These are phyloP conservation scores for Tympanoctomys barrerae DNA, from an alignment of 2,797 vertebrate species.

Conservation along the genomic window DNA sequence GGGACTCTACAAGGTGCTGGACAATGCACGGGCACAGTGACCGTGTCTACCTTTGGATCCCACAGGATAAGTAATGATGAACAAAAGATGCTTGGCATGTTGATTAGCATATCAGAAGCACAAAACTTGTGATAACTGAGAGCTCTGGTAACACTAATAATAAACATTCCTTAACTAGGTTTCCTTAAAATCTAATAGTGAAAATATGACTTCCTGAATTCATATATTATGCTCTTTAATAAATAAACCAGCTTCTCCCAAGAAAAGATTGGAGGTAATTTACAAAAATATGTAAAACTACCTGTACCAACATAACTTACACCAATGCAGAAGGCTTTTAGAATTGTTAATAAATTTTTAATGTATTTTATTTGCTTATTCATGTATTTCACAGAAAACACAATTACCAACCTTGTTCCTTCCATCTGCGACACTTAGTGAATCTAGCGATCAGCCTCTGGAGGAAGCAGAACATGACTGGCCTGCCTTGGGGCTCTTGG, in stretches of 20 bases:
- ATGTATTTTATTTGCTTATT: slow-evolving; percentile 33
- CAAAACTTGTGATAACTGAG: not conserved
- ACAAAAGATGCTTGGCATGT: not conserved
- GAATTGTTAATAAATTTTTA: slow-evolving; percentile 40
- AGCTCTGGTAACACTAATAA: slow-evolving; percentile 10
- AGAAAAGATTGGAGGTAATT: slow-evolving; percentile 18
- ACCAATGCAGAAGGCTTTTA: slow-evolving; percentile 21
- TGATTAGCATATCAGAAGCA: not conserved
- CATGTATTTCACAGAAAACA: not conserved
- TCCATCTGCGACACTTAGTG: not conserved
- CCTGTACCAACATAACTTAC: not conserved
- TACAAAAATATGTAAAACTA: slow-evolving; percentile 59
- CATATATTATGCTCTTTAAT: slow-evolving; percentile 1
- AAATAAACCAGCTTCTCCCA: not conserved
- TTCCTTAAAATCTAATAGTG: not conserved
- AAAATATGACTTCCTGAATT: not conserved
- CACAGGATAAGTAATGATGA: not conserved
- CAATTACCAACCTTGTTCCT: not conserved
- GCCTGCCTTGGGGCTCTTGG: not conserved
- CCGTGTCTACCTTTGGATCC: not conserved
- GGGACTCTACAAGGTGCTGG: not conserved
- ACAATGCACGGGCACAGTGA: not conserved
- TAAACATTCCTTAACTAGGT: not conserved
- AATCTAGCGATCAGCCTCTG: not conserved
- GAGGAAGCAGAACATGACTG: not conserved